These are phyloP conservation scores for Tauraco hartlaubi DNA, from an alignment of 2,797 vertebrate genomes.

Conservation along the genomic window DNA sequence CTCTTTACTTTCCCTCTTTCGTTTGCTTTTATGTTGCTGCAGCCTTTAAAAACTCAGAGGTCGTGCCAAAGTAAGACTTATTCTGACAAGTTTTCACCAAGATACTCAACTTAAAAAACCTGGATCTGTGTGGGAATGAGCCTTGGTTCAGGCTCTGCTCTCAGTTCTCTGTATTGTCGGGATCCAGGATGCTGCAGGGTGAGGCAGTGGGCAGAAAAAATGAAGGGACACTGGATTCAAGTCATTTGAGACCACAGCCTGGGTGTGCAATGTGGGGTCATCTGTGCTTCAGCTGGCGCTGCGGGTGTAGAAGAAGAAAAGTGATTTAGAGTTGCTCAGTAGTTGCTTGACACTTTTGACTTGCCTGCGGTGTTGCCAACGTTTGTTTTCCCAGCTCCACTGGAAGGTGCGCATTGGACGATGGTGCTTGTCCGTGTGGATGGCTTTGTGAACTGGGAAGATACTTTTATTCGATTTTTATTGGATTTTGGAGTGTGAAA, in stretches of 20 bases:
- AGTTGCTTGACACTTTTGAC: background rate
- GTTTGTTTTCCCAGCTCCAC: background rate
- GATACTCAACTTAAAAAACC: background rate
- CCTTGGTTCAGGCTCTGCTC: background rate
- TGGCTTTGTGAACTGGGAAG: background rate
- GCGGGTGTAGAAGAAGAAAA: background rate
- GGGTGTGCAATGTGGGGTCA: background rate
- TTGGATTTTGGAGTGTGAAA: background rate
- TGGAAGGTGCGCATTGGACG: background rate
- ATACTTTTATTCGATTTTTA: background rate
- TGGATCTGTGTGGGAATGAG: background rate
- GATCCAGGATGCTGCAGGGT: background rate
- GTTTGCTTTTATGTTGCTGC: background rate
- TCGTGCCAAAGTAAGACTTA: background rate
- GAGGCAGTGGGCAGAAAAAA: background rate
- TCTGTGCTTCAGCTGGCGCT: background rate
- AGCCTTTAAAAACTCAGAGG: background rate
- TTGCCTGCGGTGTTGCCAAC: fast-evolving
- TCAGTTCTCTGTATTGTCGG: background rate
- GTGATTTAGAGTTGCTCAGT: background rate
- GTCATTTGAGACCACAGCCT: background rate
- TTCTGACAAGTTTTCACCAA: background rate
- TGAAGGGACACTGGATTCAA: background rate
- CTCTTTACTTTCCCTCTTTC: background rate
- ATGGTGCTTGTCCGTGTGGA: background rate